These are phyloP conservation scores for Pelosia muscerda DNA, from an alignment of 2,888 invertebrate species.

Conservation along the genomic window DNA sequence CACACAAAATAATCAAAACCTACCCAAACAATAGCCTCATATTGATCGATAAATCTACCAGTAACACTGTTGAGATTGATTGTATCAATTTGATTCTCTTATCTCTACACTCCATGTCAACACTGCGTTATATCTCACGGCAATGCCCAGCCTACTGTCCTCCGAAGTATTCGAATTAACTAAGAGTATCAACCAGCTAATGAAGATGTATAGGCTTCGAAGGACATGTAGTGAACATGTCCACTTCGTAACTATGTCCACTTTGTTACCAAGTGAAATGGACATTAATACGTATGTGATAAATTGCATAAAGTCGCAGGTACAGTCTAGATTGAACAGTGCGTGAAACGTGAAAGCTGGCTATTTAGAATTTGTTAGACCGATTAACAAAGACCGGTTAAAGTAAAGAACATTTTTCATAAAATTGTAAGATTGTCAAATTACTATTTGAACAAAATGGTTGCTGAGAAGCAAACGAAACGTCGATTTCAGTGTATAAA, in stretches of 20 bases:
- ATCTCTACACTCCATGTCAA: not conserved
- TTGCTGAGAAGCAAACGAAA: no score
- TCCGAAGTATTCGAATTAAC: not conserved
- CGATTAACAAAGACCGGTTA: not conserved
- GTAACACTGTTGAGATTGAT: not conserved
- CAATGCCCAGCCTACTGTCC: not conserved
- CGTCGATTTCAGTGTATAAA: no score
- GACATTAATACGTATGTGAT: not conserved
- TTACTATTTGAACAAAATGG: no score
- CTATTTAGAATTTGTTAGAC: not conserved
- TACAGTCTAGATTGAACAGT: no score
- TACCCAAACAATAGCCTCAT: not conserved
- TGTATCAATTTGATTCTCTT: not conserved
- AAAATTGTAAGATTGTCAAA: no score
- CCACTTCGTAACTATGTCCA: not conserved
- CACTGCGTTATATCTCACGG: not conserved
- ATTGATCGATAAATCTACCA: not conserved
- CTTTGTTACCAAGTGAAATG: not conserved
- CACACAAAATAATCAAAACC: not conserved
- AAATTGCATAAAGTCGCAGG: not conserved
- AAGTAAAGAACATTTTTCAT: not conserved
- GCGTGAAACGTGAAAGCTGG: no score
- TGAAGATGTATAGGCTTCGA: not conserved
- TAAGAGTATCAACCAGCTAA: not conserved
- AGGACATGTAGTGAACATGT: not conserved